Evolutionary conservation across 2,797 vertebrate genomes (phyloP).

Genomic region (Ciconia nigra): DNA sequence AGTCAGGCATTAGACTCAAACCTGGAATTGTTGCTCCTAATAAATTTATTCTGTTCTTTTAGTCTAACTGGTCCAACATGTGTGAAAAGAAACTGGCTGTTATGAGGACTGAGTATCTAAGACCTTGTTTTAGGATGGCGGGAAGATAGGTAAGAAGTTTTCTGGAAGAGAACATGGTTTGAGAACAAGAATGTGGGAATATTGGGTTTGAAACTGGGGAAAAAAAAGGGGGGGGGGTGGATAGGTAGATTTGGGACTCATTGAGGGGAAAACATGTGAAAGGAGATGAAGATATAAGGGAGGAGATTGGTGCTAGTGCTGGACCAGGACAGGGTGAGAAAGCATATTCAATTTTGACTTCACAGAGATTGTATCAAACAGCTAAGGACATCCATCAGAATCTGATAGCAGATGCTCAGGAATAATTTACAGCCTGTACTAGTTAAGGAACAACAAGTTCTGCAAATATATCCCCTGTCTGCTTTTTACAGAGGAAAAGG

Average conservation of each 20-base stretch:
- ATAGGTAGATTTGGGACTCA: neutral
- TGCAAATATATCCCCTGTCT: neutral
- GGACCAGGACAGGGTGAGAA: neutral
- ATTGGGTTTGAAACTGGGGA: accelerated
- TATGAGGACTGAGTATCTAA: neutral
- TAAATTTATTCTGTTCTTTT: neutral
- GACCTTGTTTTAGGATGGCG: neutral
- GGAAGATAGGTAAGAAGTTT: neutral
- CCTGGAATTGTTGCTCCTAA: neutral
- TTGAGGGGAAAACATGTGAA: neutral
- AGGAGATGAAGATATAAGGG: neutral
- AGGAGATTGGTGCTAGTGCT: neutral
- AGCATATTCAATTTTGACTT: neutral
- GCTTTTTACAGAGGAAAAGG: neutral
- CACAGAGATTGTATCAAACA: neutral
- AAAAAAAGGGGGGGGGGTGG: accelerated
- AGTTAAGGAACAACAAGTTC: slow-evolving; percentile 3
- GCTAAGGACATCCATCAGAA: neutral
- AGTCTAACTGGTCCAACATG: neutral
- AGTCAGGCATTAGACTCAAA: neutral
- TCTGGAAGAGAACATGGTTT: neutral
- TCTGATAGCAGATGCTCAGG: neutral
- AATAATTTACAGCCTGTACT: neutral
- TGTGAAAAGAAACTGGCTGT: neutral
- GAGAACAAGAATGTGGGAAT: neutral